phyloP scores from a whole-genome alignment of 2,888 invertebrate genomes.

The Scaptomyza polygonia region DNA sequence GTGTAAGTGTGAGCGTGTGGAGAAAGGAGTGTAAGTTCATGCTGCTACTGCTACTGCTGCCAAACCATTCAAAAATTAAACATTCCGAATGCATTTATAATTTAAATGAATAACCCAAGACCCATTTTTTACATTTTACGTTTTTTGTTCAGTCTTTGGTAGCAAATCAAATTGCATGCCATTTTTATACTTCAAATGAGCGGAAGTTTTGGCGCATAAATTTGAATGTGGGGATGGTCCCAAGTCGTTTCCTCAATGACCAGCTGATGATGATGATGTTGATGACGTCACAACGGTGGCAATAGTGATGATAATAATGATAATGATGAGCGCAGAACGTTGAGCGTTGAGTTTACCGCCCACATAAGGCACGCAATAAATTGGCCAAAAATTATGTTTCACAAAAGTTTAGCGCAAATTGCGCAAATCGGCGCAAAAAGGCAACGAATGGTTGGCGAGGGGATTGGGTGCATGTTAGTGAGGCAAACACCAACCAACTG shows the following conservation, averaged over 20 bases:
- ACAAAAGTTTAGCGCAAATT: conserved; percentile 76
- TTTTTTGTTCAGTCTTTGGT: conserved; percentile 14
- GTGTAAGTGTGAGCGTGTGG: conserved; percentile 8
- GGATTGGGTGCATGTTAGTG: background rate
- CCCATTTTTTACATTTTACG: conserved; percentile 8
- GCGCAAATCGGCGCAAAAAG: conserved; percentile 61
- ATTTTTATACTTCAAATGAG: conserved; percentile 69
- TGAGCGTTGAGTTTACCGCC: conserved; percentile 40
- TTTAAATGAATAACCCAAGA: conserved; percentile 78
- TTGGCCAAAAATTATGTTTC: conserved; percentile 71
- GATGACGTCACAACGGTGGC: conserved; percentile 11
- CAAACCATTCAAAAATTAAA: conserved; percentile 78
- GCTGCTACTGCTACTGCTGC: conserved; percentile 15
- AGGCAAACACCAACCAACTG: conserved; percentile 20
- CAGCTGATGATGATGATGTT: conserved; percentile 31
- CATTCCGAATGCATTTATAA: conserved; percentile 81
- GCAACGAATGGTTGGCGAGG: background rate
- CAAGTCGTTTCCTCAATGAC: conserved; percentile 41
- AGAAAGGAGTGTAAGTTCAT: conserved; percentile 21
- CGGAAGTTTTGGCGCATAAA: conserved; percentile 79
- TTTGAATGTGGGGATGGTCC: conserved; percentile 61
- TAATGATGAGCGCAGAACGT: conserved; percentile 18
- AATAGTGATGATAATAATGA: conserved; percentile 30
- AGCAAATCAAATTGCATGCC: conserved; percentile 57
- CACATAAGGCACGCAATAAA: conserved; percentile 60